Conservation (phyloP, 2,888 invertebrate genomes). For the Drosophila anomalata region DNA sequence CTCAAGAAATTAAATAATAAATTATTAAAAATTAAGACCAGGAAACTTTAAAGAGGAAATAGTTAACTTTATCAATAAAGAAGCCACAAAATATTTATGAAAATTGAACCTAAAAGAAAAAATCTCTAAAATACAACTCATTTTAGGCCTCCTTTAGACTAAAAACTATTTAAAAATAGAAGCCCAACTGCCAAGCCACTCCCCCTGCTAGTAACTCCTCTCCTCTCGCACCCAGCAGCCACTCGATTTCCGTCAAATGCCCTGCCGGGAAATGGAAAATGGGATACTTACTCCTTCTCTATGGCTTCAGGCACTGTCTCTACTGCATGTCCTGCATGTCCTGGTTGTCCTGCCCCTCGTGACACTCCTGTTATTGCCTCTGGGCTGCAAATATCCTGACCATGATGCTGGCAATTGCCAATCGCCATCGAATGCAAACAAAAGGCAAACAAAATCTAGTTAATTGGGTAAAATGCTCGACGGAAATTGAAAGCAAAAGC, state of each 20-base stretch:
- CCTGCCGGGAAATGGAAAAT: conserved; percentile 20
- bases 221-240: conserved; percentile 25
- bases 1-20: no score
- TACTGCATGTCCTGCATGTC: no score
- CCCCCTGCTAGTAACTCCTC: not conserved
- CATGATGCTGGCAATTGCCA: conserved; percentile 16
- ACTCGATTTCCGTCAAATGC: conserved; percentile 63
- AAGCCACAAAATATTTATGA: no score
- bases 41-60: no score
- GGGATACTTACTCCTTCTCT: not conserved
- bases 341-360: not conserved
- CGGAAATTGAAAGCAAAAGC: conserved; percentile 76
- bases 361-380: not conserved
- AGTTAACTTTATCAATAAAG: no score
- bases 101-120: no score
- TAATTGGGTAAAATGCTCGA: conserved; percentile 73
- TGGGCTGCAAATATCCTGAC: conserved; percentile 26
- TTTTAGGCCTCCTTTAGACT: not conserved
- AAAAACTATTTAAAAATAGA: conserved; percentile 18
- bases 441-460: conserved; percentile 66
- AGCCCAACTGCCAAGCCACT: not conserved
- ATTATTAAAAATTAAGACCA: no score
- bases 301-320: not conserved
- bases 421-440: conserved; percentile 42
- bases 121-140: no score